These are phyloP conservation scores for Cephalophus harveyi DNA, from an alignment of 2,113 vertebrate species.

Conservation along the genomic window DNA sequence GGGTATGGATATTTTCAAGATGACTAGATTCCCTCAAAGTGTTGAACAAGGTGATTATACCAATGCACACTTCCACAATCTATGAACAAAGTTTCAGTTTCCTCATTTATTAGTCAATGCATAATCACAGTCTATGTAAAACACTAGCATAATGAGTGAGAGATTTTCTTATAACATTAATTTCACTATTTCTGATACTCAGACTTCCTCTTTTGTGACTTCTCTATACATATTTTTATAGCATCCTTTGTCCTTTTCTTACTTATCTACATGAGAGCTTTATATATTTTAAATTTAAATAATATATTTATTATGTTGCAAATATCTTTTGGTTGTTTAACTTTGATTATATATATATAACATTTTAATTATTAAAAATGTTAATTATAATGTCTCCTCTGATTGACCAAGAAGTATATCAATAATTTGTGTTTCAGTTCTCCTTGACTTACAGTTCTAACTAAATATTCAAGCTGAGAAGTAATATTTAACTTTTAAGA, in stretches of 20 bases:
- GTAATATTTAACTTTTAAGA: neutral
- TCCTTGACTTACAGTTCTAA: constrained; percentile 19
- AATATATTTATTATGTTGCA: neutral
- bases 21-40: neutral
- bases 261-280: neutral
- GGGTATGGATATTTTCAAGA: neutral
- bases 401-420: neutral
- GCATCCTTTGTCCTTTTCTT: neutral
- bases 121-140: neutral
- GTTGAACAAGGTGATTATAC: neutral
- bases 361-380: constrained; percentile 22
- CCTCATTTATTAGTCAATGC: neutral
- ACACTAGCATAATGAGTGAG: neutral
- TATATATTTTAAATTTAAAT: neutral
- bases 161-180: neutral
- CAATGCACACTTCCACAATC: neutral
- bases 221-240: neutral
- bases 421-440: neutral
- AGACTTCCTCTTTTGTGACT: neutral
- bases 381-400: neutral
- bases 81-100: neutral
- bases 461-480: constrained; percentile 23
- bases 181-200: neutral
- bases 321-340: neutral
- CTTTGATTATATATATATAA: neutral